Evolutionary conservation across 1,140 invertebrate genomes (phyloP).

Genomic region (Bombus sylvicola): DNA sequence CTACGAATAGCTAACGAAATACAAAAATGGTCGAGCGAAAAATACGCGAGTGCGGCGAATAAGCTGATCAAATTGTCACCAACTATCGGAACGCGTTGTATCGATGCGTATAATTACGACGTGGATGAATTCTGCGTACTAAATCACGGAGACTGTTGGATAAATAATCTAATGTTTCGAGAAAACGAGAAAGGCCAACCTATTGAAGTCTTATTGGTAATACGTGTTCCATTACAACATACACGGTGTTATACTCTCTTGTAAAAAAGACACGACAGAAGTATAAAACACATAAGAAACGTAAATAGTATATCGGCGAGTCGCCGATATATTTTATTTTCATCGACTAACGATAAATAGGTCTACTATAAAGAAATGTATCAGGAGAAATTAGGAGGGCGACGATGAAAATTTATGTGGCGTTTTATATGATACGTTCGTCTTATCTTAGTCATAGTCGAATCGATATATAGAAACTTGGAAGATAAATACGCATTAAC

Average conservation of each 20-base stretch:
- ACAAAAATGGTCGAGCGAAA: constrained; percentile 51
- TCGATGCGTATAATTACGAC: constrained; percentile 71
- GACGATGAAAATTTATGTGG: no score
- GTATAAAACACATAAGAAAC: no score
- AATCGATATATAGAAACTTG: no score
- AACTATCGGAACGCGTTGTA: constrained; percentile 61
- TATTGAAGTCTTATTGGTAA: constrained; percentile 59
- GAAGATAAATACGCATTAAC: no score
- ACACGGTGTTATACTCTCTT: background rate
- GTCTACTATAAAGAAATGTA: no score
- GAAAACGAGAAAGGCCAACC: constrained; percentile 55
- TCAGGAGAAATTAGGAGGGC: no score
- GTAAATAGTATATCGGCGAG: no score
- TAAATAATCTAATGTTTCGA: constrained; percentile 73
- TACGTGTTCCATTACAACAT: background rate
- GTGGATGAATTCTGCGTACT: constrained; percentile 68
- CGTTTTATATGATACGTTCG: no score
- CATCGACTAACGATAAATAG: no score
- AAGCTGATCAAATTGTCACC: constrained; percentile 74
- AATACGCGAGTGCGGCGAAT: constrained; percentile 40
- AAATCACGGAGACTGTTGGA: constrained; percentile 77
- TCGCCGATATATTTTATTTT: no score
- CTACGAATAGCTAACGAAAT: constrained; percentile 35
- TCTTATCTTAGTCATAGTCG: no score
- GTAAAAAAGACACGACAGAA: no score